Evolutionary conservation across 2,888 invertebrate species (phyloP).

Genomic region (Cerastis rubricosa): DNA sequence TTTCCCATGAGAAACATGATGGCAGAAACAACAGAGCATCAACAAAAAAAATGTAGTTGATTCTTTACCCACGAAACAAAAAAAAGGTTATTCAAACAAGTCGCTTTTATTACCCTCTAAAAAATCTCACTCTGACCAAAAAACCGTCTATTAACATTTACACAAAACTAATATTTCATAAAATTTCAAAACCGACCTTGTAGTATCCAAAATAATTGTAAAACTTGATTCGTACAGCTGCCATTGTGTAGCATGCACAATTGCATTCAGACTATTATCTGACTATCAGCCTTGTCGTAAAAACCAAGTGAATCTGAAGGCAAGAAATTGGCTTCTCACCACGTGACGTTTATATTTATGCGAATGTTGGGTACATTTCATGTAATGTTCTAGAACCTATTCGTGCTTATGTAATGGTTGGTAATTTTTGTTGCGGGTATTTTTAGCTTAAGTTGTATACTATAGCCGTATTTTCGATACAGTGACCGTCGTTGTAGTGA

Average conservation of each 20-base stretch:
- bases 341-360: constrained; percentile 15
- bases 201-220: constrained; percentile 53
- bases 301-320: constrained; percentile 23
- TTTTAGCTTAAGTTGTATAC: background rate
- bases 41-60: background rate
- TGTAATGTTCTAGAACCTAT: constrained; percentile 20
- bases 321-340: constrained; percentile 39
- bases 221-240: constrained; percentile 33
- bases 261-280: constrained; percentile 60
- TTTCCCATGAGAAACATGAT: background rate
- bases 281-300: constrained; percentile 56
- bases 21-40: background rate
- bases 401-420: constrained; percentile 36
- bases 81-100: background rate
- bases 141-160: constrained; percentile 12
- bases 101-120: too few relatives aligned
- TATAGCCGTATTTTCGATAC: background rate
- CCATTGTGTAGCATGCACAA: constrained; percentile 57
- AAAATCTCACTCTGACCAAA: background rate
- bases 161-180: constrained; percentile 39
- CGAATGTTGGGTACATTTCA: background rate
- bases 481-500: too few relatives aligned
- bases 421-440: background rate
- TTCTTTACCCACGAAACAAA: background rate
- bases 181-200: constrained; percentile 63